A percentile compares a stretch with the other conserved stretches of the same genome.
These are phyloP conservation scores for Lutjanus erythropterus DNA, from an alignment of 2,113 vertebrate species.

Conservation along the genomic window DNA sequence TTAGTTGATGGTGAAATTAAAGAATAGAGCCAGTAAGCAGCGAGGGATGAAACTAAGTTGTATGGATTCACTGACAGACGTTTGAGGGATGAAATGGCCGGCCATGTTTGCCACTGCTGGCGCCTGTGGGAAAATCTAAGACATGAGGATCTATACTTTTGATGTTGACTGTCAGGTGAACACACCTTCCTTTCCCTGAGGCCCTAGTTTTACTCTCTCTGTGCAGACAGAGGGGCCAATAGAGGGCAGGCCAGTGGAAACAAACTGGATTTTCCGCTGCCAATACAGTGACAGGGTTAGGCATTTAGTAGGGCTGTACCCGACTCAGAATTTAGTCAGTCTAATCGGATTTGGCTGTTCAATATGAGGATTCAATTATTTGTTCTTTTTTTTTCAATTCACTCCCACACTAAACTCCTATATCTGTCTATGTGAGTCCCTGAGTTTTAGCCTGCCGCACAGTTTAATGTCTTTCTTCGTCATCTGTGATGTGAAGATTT, in stretches of 20 bases:
- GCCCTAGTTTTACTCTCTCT: constrained; percentile 27
- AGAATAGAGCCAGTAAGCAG: neutral
- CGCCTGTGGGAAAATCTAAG: constrained; percentile 41
- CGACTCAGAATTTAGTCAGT: no score
- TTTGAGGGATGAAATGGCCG: constrained; percentile 28
- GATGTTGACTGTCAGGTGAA: constrained; percentile 65
- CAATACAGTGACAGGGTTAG: neutral
- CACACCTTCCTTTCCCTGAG: constrained; percentile 28
- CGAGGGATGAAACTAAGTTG: constrained; percentile 11
- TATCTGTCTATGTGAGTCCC: no score
- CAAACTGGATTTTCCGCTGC: constrained; percentile 18
- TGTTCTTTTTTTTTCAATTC: no score
- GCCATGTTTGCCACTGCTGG: neutral
- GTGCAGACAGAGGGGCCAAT: constrained; percentile 29
- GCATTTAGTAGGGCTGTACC: constrained; percentile 3
- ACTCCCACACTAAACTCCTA: no score
- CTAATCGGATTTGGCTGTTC: no score
- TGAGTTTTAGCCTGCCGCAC: no score
- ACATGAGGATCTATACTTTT: constrained; percentile 56
- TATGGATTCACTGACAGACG: constrained; percentile 29
- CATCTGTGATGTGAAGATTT: no score
- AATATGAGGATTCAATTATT: no score
- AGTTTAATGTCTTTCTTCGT: no score
- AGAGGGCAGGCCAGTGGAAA: constrained; percentile 4
- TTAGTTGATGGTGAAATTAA: neutral